Conservation (phyloP, 2,113 vertebrate genomes). For the Corapipo altera region DNA sequence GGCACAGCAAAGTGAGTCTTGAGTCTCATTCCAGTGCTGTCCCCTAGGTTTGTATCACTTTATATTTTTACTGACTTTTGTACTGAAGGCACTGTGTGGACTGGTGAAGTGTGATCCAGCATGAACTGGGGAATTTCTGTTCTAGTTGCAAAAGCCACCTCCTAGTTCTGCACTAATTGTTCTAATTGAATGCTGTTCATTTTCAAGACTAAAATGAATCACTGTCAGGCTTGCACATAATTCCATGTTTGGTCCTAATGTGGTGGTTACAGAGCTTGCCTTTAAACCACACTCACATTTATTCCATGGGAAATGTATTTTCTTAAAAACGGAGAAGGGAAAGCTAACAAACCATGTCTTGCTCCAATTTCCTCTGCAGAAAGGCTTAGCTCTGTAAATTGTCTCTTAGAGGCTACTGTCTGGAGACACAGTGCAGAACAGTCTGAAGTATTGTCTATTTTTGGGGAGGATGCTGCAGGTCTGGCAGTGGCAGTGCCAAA, state of each 20-base stretch:
- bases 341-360: not conserved
- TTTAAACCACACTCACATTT: not conserved
- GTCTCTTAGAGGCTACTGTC: not conserved
- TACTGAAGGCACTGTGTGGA: not conserved
- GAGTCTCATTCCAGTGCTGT: not conserved
- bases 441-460: rapidly evolving
- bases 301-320: not conserved
- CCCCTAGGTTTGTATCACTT: not conserved
- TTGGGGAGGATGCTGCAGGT: not conserved
- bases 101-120: rapidly evolving
- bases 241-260: not conserved
- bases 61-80: not conserved
- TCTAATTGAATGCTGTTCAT: not conserved
- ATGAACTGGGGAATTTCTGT: not conserved
- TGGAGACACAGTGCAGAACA: not conserved
- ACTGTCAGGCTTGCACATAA: not conserved
- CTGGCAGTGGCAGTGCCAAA: not conserved
- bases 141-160: not conserved
- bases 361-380: not conserved
- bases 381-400: not conserved
- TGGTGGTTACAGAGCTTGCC: not conserved
- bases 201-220: not conserved
- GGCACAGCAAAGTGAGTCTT: not conserved
- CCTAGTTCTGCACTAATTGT: not conserved
- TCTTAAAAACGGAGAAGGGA: not conserved